These are phyloP conservation scores for Sebastes minor DNA, from an alignment of 2,797 vertebrate genomes.

Conservation along the genomic window DNA sequence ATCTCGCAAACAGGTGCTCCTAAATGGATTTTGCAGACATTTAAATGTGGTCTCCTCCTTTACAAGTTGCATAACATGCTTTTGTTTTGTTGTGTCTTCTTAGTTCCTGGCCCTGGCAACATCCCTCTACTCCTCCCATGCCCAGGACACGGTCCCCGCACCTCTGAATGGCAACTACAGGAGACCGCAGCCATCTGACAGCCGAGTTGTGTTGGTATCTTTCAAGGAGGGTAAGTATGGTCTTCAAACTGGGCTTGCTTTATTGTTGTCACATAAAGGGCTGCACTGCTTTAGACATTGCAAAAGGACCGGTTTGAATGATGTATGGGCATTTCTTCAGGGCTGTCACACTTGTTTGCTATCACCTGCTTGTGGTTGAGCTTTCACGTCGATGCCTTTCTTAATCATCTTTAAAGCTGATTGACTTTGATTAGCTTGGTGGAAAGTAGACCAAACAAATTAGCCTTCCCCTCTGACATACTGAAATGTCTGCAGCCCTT, in stretches of 20 bases:
- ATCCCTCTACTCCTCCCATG: slow-evolving; percentile 84
- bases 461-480: slow-evolving; percentile 22
- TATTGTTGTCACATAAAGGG: slow-evolving; percentile 12
- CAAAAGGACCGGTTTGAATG: slow-evolving; percentile 12
- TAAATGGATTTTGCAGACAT: background rate
- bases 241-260: slow-evolving; percentile 26
- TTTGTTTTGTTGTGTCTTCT: slow-evolving; percentile 54
- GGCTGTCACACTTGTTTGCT: slow-evolving; percentile 26
- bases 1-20: slow-evolving; percentile 89
- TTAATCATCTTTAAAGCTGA: slow-evolving; percentile 13
- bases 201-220: slow-evolving; percentile 88
- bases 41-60: background rate
- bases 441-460: slow-evolving; percentile 31
- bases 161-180: slow-evolving; percentile 90
- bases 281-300: slow-evolving; percentile 25
- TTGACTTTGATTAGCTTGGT: slow-evolving; percentile 34
- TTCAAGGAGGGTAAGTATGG: slow-evolving; percentile 90
- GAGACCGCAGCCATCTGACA: slow-evolving; percentile 82
- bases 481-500: slow-evolving; percentile 53
- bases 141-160: slow-evolving; percentile 79
- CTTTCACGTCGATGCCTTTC: slow-evolving; percentile 27
- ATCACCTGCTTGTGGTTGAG: slow-evolving; percentile 49
- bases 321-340: background rate
- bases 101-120: slow-evolving; percentile 88
- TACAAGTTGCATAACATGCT: background rate